Evolutionary conservation across 30 jellyfish, hydroid and myxozoan species (phyloP).

Genomic region (Mastigias papua): DNA sequence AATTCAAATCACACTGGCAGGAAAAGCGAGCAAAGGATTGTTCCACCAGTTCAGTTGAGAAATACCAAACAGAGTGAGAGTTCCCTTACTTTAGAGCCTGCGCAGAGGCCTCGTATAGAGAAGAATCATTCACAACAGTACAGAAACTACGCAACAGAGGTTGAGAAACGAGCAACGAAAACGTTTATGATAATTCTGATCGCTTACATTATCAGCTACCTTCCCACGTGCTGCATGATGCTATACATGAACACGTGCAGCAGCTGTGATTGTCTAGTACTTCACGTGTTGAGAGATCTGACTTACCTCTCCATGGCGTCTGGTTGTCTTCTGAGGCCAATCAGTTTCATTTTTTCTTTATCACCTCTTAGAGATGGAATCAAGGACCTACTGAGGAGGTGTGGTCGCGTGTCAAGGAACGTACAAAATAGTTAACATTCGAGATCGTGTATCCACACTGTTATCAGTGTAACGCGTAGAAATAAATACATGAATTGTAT

Average conservation of each 20-base stretch:
- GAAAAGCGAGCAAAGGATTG: neutral
- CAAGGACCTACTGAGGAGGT: neutral
- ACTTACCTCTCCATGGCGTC: slow-evolving; percentile 67
- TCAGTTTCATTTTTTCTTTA: slow-evolving; percentile 54
- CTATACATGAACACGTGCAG: slow-evolving; percentile 67
- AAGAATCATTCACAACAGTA: neutral
- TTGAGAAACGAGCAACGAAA: slow-evolving; percentile 64
- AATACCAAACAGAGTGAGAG: neutral
- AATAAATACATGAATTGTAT: too few relatives aligned
- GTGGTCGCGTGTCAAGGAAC: too few relatives aligned
- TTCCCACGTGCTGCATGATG: slow-evolving; percentile 76
- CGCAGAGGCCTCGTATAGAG: neutral
- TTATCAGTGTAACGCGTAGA: too few relatives aligned
- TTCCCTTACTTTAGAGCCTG: neutral
- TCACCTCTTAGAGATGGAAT: slow-evolving; percentile 36
- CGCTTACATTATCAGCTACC: slow-evolving; percentile 61
- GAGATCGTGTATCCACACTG: too few relatives aligned
- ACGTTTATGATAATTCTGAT: slow-evolving; percentile 57
- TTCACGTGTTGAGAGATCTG: slow-evolving; percentile 73
- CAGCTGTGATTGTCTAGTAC: slow-evolving; percentile 59
- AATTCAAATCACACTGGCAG: neutral
- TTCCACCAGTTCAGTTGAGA: neutral
- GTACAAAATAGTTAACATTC: too few relatives aligned
- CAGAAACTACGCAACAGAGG: slow-evolving; percentile 44
- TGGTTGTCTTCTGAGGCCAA: slow-evolving; percentile 67